Percentiles rank a stretch among this genome's conserved stretches.
These are phyloP conservation scores for Ormyrus pomaceus DNA, from an alignment of 2,888 invertebrate species.

Conservation along the genomic window DNA sequence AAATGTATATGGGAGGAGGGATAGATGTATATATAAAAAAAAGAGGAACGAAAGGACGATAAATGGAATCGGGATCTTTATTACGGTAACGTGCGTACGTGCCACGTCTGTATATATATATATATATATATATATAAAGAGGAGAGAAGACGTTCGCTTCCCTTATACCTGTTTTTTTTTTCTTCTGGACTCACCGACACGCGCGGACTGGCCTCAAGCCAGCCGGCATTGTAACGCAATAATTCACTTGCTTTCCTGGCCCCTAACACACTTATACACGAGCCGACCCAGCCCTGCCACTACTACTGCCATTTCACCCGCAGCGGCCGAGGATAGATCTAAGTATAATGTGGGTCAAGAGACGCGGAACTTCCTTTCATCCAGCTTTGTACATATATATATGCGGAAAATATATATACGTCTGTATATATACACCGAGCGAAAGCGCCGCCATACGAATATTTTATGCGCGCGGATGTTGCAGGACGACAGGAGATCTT, in stretches of 20 bases:
- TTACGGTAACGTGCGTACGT: conserved; percentile 36
- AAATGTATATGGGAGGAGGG: too few relatives aligned
- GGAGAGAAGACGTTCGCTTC: conserved; percentile 7
- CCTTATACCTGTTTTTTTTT: background rate
- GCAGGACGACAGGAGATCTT: too few relatives aligned
- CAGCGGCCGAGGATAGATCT: background rate
- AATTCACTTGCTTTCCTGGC: conserved; percentile 33
- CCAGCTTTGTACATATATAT: background rate
- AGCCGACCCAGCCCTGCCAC: too few relatives aligned
- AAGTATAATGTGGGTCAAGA: conserved; percentile 2
- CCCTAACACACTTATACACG: background rate
- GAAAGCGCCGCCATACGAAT: background rate
- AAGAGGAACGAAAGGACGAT: background rate
- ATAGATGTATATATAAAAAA: too few relatives aligned
- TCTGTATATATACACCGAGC: background rate
- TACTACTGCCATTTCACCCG: background rate
- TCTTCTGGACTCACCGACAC: conserved; percentile 17
- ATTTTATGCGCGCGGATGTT: background rate
- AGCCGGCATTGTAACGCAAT: conserved; percentile 39
- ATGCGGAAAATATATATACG: background rate
- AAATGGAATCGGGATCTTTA: conserved; percentile 41
- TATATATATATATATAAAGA: background rate
- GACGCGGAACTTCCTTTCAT: conserved; percentile 1
- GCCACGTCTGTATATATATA: background rate
- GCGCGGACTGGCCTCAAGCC: conserved; percentile 31